Conservation (phyloP, 2,888 invertebrate genomes). For the Lepas anatifera region DNA sequence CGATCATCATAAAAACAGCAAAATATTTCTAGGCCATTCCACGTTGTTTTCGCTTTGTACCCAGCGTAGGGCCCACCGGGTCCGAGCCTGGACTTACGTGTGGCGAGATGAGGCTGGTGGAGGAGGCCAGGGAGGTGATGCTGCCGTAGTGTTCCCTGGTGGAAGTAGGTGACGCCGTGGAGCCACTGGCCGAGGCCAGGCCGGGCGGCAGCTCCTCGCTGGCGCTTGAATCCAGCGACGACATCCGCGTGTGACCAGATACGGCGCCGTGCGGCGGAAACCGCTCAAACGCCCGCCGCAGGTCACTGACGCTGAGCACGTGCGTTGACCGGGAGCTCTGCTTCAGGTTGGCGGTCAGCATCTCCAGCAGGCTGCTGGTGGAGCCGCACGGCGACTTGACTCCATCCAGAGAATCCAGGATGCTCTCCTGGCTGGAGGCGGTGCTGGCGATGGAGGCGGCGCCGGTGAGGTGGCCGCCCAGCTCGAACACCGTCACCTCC, state of each 20-base stretch:
- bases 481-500: slow-evolving; percentile 19
- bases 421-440: slow-evolving; percentile 5
- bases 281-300: slow-evolving; percentile 46
- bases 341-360: slow-evolving; percentile 13
- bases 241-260: slow-evolving; percentile 37
- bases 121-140: slow-evolving; percentile 44
- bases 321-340: slow-evolving; percentile 10
- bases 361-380: slow-evolving; percentile 9
- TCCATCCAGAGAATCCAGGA: not conserved
- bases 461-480: slow-evolving; percentile 9
- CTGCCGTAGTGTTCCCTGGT: slow-evolving; percentile 41
- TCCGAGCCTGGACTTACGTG: slow-evolving; percentile 32
- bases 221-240: slow-evolving; percentile 43
- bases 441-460: not conserved
- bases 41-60: no score
- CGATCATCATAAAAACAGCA: no score
- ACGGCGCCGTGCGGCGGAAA: slow-evolving; percentile 24
- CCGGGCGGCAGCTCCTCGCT: slow-evolving; percentile 34
- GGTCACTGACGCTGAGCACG: slow-evolving; percentile 43
- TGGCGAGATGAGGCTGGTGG: slow-evolving; percentile 45
- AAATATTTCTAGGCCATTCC: no score
- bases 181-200: slow-evolving; percentile 12
- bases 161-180: slow-evolving; percentile 24
- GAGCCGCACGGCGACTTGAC: slow-evolving; percentile 8
- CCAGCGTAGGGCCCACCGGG: no score